A percentile compares a stretch with the other conserved stretches of the same genome.
These are phyloP conservation scores for Listronotus oregonensis DNA, from an alignment of 1,140 invertebrate species.

Conservation along the genomic window DNA sequence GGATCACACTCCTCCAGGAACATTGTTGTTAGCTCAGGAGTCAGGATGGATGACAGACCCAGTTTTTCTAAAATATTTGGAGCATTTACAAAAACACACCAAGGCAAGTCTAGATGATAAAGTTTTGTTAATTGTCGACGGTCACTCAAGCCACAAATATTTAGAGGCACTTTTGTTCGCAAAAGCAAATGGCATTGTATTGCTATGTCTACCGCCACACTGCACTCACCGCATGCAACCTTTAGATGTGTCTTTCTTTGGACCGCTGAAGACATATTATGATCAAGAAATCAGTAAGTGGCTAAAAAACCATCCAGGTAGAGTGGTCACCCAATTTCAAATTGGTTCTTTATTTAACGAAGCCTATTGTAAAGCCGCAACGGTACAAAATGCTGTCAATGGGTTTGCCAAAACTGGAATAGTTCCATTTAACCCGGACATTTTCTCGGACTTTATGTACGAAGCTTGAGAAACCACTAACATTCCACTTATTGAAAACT, in stretches of 20 bases:
- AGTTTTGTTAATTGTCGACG: too few species aligned
- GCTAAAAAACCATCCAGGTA: too few species aligned
- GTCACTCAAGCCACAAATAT: too few species aligned
- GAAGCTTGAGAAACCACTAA: too few species aligned
- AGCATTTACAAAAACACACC: conserved; percentile 1
- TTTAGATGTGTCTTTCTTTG: conserved; percentile 13
- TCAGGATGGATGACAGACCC: background rate
- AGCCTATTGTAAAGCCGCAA: conserved; percentile 4
- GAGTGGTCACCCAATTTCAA: conserved; percentile 6
- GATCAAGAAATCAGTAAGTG: conserved; percentile 7
- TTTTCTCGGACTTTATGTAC: too few species aligned
- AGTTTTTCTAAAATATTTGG: background rate
- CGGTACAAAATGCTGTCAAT: background rate
- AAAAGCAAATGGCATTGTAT: conserved; percentile 15
- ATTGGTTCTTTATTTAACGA: conserved; percentile 2
- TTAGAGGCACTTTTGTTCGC: background rate
- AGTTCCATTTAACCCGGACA: background rate
- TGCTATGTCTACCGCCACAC: conserved; percentile 14
- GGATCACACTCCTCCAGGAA: background rate
- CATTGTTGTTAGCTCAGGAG: conserved; percentile 1
- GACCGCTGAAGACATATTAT: conserved; percentile 17
- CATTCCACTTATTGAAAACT: too few species aligned
- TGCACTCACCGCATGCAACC: conserved; percentile 21
- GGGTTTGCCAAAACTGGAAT: conserved; percentile 1
- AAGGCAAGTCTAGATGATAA: background rate